Percentiles rank a stretch among this genome's conserved stretches.
Evolutionary conservation across 2,797 vertebrate genomes (phyloP).

Genomic region (Acanthiza pusilla): DNA sequence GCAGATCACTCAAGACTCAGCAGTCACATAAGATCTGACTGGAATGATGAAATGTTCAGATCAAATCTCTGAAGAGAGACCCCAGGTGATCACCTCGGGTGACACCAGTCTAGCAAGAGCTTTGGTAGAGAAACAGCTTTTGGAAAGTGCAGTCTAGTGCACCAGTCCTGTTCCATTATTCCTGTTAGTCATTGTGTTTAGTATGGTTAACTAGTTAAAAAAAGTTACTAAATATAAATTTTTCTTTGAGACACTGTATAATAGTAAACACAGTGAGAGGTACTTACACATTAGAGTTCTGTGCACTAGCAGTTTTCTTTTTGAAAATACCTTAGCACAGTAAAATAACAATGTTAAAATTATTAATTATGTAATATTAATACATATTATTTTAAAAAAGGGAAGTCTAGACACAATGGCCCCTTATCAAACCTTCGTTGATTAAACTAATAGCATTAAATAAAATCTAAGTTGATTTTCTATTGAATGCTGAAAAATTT

Average conservation of each 20-base stretch:
- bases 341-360: background rate
- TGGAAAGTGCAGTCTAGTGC: background rate
- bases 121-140: background rate
- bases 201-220: background rate
- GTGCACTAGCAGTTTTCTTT: background rate
- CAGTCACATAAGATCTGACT: background rate
- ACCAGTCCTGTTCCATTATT: background rate
- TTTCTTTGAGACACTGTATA: background rate
- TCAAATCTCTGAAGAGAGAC: background rate
- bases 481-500: background rate
- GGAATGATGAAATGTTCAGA: background rate
- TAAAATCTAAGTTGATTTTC: background rate
- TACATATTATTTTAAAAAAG: background rate
- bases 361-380: background rate
- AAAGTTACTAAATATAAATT: background rate
- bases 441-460: background rate
- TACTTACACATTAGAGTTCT: background rate
- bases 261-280: background rate
- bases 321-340: background rate
- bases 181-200: background rate
- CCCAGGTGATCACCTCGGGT: background rate
- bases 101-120: background rate
- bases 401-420: background rate
- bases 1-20: background rate
- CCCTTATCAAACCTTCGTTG: background rate